phyloP scores from a whole-genome alignment of 2,888 invertebrate genomes.

The Drosophila quasianomalipes region DNA sequence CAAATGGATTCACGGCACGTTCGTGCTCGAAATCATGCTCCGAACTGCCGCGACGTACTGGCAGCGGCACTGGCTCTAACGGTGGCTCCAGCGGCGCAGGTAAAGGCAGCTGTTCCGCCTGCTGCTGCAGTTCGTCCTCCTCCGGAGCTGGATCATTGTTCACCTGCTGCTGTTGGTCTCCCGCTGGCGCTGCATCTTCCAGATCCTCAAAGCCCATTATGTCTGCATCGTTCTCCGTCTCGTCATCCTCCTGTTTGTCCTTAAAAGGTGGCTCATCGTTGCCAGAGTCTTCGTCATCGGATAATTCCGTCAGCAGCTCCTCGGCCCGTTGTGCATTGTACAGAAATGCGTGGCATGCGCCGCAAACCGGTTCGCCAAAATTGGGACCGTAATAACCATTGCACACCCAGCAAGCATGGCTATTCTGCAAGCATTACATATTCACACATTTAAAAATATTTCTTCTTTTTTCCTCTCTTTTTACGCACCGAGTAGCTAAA shows the following conservation, averaged over 20 bases:
- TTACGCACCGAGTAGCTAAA: conserved; percentile 81
- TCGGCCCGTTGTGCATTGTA: conserved; percentile 89
- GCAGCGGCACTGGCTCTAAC: conserved; percentile 36
- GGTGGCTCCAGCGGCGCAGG: conserved; percentile 22
- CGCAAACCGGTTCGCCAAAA: conserved; percentile 95
- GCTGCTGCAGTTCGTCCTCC: conserved; percentile 22
- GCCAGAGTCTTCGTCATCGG: conserved; percentile 95
- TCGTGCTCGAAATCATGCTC: conserved; percentile 68
- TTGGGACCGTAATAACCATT: conserved; percentile 97
- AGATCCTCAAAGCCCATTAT: conserved; percentile 78
- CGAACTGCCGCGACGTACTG: conserved; percentile 53
- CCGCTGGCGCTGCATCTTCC: conserved; percentile 74
- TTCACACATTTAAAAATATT: neutral
- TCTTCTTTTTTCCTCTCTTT: conserved; percentile 29
- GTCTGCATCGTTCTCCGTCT: conserved; percentile 78
- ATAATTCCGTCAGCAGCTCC: conserved; percentile 84
- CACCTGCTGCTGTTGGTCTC: conserved; percentile 57
- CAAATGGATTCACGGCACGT: conserved; percentile 63
- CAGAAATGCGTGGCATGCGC: conserved; percentile 96
- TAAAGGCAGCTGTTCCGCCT: conserved; percentile 9
- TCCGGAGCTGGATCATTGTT: conserved; percentile 32
- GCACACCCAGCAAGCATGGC: conserved; percentile 90
- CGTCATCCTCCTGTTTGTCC: conserved; percentile 84
- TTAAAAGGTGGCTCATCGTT: conserved; percentile 93
- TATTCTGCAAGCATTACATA: conserved; percentile 68